Evolutionary conservation across 2,797 vertebrate species (phyloP).

Genomic region (Chelmon rostratus): DNA sequence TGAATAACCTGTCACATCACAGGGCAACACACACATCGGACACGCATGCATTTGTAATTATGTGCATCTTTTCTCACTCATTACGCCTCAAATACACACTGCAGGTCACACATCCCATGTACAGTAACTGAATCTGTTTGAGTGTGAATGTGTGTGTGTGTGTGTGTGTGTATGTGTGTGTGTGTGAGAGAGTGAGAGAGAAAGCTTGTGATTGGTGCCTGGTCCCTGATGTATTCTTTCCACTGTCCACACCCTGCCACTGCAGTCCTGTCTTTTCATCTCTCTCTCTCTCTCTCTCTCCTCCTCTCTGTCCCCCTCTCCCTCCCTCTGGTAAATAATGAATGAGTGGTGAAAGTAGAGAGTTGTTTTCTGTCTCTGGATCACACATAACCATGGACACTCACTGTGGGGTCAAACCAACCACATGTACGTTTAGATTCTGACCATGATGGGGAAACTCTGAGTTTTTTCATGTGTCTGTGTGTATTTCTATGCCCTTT

Average conservation of each 20-base stretch:
- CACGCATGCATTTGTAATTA: constrained; percentile 20
- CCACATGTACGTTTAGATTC: constrained; percentile 9
- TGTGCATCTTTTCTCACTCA: constrained; percentile 13
- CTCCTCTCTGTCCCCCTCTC: not conserved
- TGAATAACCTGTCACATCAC: constrained; percentile 56
- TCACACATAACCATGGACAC: constrained; percentile 40
- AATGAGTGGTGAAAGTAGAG: constrained; percentile 67
- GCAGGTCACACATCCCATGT: constrained; percentile 22
- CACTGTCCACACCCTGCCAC: constrained; percentile 71
- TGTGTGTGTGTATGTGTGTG: constrained; percentile 20
- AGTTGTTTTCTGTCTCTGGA: constrained; percentile 50
- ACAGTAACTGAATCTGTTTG: not conserved
- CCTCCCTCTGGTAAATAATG: constrained; percentile 71
- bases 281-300: not conserved
- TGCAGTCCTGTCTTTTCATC: constrained; percentile 61
- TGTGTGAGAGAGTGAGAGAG: constrained; percentile 13
- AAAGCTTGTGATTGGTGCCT: constrained; percentile 1
- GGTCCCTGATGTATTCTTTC: constrained; percentile 40
- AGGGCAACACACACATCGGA: constrained; percentile 17
- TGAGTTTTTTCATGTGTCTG: not conserved
- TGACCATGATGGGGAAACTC: constrained; percentile 18
- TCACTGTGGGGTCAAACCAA: constrained; percentile 27
- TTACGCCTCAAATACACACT: constrained; percentile 18
- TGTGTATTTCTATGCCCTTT: not conserved
- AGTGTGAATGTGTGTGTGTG: constrained; percentile 15